Evolutionary conservation across 2,888 invertebrate genomes (phyloP), one percentile per base, ranked within the genome.

Genomic region (Pammene aurita): DNA sequence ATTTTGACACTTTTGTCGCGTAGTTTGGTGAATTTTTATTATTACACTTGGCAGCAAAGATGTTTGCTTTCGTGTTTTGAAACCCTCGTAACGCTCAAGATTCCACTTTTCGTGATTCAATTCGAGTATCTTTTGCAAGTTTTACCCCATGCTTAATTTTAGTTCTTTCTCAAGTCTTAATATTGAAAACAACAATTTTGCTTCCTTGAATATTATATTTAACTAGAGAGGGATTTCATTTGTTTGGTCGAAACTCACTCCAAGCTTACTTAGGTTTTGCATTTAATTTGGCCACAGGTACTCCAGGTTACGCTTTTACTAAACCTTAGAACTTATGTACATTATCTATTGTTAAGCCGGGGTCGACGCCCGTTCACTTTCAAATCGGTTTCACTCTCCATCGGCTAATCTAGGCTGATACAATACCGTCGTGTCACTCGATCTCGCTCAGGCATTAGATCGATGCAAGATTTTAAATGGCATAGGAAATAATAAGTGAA

Each of bases 331-430:
- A 58, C 26, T 58, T 57, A 42, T 50, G 41, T 44, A 35, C 55
- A 67, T 52, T 50, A 58, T n/a, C 54, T 18, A 67, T 62, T 61
- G 55, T 62, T 63, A 34, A 35, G 48, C 35, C 38, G 54, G 56
- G 67, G 48, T 57, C 52, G 18, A 50, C 56, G 61, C 42, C 65
- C 61, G 66, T 58, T 64, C 56, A 62, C 72, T 72, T 74, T 74
- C 74, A 71, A 72, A 74, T 72, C 68, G 69, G 70, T 71, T 74
- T 74, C 74, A 71, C 74, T 74, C 70, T 70, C 67, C 41, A 55
- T 69, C 50, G 44, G 42, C 48, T 70, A 65, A 66, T 66, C 66
- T 57, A 57, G 52, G 56, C 70, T 62, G 60, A 70, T 66, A 66
- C 68, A 68, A 68, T 68, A 68, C 57, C 38, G 56, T 35, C 16